Evolutionary conservation across 2,888 invertebrate species (phyloP).

Genomic region (Octodonta nipae): DNA sequence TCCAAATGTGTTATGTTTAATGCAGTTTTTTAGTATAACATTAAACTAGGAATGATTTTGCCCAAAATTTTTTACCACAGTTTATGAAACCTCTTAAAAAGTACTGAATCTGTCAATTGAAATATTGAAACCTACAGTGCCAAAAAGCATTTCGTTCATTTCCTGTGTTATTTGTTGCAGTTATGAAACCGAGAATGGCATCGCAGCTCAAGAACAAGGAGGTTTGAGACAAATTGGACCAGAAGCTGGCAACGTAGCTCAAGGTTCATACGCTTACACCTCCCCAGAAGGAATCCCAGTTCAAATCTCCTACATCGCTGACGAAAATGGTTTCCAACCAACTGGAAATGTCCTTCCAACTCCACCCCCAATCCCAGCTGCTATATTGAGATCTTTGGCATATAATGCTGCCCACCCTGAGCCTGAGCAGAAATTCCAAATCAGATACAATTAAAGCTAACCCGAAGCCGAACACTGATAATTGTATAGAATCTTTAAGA

Average conservation of each 20-base stretch:
- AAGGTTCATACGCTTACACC: constrained; percentile 35
- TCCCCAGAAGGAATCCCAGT: constrained; percentile 21
- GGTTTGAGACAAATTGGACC: constrained; percentile 27
- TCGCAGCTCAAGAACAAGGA: constrained; percentile 44
- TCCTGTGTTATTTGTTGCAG: constrained; percentile 33
- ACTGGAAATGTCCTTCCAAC: constrained; percentile 18
- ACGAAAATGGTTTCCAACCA: constrained; percentile 26
- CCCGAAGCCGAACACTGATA: too few relatives aligned
- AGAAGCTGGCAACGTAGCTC: constrained; percentile 31
- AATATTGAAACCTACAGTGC: too few relatives aligned
- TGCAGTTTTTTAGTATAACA: too few relatives aligned
- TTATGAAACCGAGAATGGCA: constrained; percentile 48
- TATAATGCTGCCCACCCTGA: constrained; percentile 36
- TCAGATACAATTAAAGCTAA: too few relatives aligned
- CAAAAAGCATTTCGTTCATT: too few relatives aligned
- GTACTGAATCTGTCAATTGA: too few relatives aligned
- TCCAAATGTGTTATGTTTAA: too few relatives aligned
- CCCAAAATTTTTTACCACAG: too few relatives aligned
- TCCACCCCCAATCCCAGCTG: constrained; percentile 29
- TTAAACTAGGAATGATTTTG: too few relatives aligned
- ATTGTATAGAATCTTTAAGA: too few relatives aligned
- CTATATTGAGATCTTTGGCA: constrained; percentile 42
- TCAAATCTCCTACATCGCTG: constrained; percentile 20
- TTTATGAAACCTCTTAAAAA: too few relatives aligned
- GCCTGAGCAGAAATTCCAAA: too few relatives aligned